Evolutionary conservation across 2,797 vertebrate species (phyloP).

Genomic region (Sphenodon punctatus): DNA sequence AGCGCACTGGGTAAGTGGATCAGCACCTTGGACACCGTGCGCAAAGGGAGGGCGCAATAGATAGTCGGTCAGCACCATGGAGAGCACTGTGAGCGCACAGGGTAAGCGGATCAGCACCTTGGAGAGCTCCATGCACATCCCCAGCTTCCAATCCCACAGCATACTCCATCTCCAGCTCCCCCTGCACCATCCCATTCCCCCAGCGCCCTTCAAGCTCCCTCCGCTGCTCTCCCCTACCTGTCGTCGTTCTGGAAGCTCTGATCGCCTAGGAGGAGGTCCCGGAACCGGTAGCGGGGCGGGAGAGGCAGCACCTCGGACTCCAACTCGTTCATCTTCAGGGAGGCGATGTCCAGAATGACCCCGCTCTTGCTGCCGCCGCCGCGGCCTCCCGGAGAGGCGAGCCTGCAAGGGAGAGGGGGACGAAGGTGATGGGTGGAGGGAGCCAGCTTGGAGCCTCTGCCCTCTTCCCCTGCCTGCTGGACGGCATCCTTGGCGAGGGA

Average conservation of each 20-base stretch:
- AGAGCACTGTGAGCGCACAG: slow-evolving; percentile 24
- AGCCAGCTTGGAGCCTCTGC: slow-evolving; percentile 43
- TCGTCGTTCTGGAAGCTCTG: slow-evolving; percentile 92
- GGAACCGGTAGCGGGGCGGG: slow-evolving; percentile 93
- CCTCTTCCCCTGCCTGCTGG: not conserved
- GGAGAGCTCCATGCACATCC: slow-evolving; percentile 3
- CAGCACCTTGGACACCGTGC: not conserved
- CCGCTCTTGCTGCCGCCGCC: slow-evolving; percentile 80
- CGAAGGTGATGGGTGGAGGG: not conserved
- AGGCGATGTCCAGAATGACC: slow-evolving; percentile 84
- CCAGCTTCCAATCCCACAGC: no score
- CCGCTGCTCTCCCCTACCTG: slow-evolving; percentile 78
- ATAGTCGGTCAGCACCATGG: slow-evolving; percentile 71
- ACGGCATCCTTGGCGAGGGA: not conserved
- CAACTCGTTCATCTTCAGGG: slow-evolving; percentile 88
- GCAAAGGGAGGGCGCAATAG: no score
- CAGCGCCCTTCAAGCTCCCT: not conserved
- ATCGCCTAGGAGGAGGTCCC: slow-evolving; percentile 94
- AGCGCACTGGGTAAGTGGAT: fast-evolving
- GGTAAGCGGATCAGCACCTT: not conserved
- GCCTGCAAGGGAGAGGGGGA: slow-evolving; percentile 66
- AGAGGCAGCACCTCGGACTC: slow-evolving; percentile 91
- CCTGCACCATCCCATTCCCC: fast-evolving
- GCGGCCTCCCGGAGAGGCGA: not conserved
- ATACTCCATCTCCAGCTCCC: fast-evolving